These are phyloP conservation scores for Agelas oroides DNA, from an alignment of 37 sponge, comb jelly and placozoan species.

Conservation along the genomic window DNA sequence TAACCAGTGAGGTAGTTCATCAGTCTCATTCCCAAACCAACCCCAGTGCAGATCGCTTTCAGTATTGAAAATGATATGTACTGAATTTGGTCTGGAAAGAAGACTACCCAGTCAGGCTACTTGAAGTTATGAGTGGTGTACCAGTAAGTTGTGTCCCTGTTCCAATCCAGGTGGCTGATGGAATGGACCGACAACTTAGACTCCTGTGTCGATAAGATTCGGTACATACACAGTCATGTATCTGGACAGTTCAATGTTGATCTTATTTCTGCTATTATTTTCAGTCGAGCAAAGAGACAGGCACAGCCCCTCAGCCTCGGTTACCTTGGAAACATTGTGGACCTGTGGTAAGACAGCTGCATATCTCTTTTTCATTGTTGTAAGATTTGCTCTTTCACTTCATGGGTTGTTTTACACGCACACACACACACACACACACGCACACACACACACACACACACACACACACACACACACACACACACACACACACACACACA, in stretches of 20 bases:
- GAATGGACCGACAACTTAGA: conserved; percentile 82
- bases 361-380: neutral
- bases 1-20: no score
- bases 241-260: neutral
- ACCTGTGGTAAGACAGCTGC: conserved; percentile 80
- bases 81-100: no score
- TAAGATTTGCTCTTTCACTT: no score
- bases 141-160: neutral
- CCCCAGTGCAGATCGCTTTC: no score
- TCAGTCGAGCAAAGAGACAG: conserved; percentile 60
- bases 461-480: neutral
- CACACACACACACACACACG: no score
- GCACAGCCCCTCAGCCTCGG: conserved; percentile 80
- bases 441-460: neutral
- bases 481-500: conserved; percentile 5
- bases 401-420: no score
- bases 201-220: conserved; percentile 72
- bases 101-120: no score
- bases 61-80: no score
- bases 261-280: neutral
- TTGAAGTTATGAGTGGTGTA: no score
- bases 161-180: conserved; percentile 80
- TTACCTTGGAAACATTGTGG: conserved; percentile 94
- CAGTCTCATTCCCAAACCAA: no score
- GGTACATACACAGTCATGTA: conserved; percentile 39